Evolutionary conservation across 2,113 vertebrate genomes (phyloP).

Genomic region (Scomber japonicus): DNA sequence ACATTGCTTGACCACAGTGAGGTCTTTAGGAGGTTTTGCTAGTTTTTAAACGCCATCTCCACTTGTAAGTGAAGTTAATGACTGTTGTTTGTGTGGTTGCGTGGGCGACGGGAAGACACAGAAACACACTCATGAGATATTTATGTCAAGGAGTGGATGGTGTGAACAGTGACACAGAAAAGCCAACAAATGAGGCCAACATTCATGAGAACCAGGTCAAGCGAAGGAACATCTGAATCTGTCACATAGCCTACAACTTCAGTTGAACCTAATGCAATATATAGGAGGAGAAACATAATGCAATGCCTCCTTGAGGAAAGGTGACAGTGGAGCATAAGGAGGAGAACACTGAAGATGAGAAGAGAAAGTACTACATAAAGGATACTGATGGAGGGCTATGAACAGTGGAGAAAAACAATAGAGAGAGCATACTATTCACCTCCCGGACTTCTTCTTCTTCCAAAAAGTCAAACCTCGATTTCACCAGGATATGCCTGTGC

Average conservation of each 20-base stretch:
- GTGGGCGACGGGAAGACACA: not conserved
- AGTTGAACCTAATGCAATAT: not conserved
- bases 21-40: constrained; percentile 13
- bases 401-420: not conserved
- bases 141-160: constrained; percentile 24
- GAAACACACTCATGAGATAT: constrained; percentile 39
- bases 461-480: too few relatives aligned
- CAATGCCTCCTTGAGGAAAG: not conserved
- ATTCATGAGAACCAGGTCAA: constrained; percentile 15
- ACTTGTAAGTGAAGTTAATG: constrained; percentile 7
- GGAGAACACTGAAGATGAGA: not conserved
- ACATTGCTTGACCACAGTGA: constrained; percentile 38
- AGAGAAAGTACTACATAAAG: not conserved
- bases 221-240: constrained; percentile 2
- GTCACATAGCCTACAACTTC: not conserved
- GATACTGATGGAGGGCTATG: not conserved
- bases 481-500: too few relatives aligned
- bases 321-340: not conserved
- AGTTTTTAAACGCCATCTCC: constrained; percentile 26
- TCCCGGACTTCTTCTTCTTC: too few relatives aligned
- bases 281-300: too few relatives aligned
- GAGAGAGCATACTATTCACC: not conserved
- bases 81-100: constrained; percentile 1
- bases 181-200: constrained; percentile 25
- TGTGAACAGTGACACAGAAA: constrained; percentile 25